Evolutionary conservation across 2,888 invertebrate genomes (phyloP).

Genomic region (Cynaeus angustus): DNA sequence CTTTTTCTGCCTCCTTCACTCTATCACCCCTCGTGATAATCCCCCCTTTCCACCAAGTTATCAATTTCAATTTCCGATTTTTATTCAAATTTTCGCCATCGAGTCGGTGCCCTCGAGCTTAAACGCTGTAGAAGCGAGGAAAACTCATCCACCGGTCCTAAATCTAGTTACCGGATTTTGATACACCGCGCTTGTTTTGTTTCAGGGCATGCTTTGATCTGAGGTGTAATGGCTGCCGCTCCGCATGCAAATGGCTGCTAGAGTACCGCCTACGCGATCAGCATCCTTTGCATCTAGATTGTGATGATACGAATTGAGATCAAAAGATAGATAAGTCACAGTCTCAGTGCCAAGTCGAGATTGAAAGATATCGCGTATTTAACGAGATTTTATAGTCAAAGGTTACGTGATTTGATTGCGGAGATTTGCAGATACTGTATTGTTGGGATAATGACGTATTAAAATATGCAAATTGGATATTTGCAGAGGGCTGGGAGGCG

Average conservation of each 20-base stretch:
- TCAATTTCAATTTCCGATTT: constrained; percentile 22
- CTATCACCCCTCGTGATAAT: too few relatives aligned
- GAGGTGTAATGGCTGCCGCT: constrained; percentile 69
- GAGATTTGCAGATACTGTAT: constrained; percentile 55
- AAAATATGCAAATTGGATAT: constrained; percentile 46
- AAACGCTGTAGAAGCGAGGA: constrained; percentile 59
- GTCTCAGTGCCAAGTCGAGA: constrained; percentile 51
- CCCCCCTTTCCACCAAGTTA: neutral
- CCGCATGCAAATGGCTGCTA: constrained; percentile 69
- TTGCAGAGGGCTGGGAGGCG: constrained; percentile 23
- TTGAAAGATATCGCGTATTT: constrained; percentile 55
- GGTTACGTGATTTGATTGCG: constrained; percentile 54
- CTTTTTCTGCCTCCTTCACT: too few relatives aligned
- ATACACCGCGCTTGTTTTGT: constrained; percentile 61
- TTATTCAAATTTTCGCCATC: constrained; percentile 51
- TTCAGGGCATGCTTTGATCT: constrained; percentile 67
- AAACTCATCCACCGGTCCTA: constrained; percentile 67
- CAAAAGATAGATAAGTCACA: constrained; percentile 47
- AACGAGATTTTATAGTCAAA: constrained; percentile 55
- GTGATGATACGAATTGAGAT: constrained; percentile 43
- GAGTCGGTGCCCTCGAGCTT: constrained; percentile 61
- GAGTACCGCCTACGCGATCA: constrained; percentile 59
- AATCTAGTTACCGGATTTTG: constrained; percentile 66
- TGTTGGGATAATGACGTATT: constrained; percentile 30
- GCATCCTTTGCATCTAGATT: constrained; percentile 51